Base-by-base conservation (phyloP, 30 jellyfish, hydroid and myxozoan genomes). In the Aurelia sp. region DNA sequence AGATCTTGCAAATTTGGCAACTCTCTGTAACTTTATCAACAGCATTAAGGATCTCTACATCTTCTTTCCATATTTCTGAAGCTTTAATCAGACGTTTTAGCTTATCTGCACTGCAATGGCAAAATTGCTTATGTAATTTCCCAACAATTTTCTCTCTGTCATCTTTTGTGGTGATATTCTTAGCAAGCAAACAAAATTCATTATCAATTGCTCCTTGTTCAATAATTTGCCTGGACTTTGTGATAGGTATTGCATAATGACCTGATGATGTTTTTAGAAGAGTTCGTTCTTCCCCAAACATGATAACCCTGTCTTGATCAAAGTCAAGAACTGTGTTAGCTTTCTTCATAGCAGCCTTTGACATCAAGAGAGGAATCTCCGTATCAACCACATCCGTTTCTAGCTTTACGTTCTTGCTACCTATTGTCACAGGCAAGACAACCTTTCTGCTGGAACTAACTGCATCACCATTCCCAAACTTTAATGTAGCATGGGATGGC, bases 381-480 rank as follows among this genome's bases (percentile, higher is more conserved):
- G 73, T 48, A 40, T 81, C 91, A 72, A 52, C 88, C 52, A 83
- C 93, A 83, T 83, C 90, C 8, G 82, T 83, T 69, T 33, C 59
- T 16, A 81, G 72, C 74, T 51, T 52, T 17, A 65, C 24, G 9
- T 50, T 18, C 44, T 66, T 55, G 38, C 67, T 64, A n/a, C 71
- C 93, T 33, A 83, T 67, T 6, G 67, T 67, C 33, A 48, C 50
- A 35, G 93, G 90, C 50, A 83, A 19, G 17, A 52, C 20, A 53
- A 70, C 93, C 66, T 67, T 51, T 35, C 24, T 12, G 30, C 40
- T 38, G 13, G 90, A 71, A 21, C 3, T 33, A 20, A 52, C 74
- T 55, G 88, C n/a, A 38, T 58, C 80, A 16, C 92, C 80, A 72
- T 72, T 72, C 40, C 92, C 92, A 83, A 83, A 83, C 19, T 71